Evolutionary conservation across 2,797 vertebrate species (phyloP).

Genomic region (Hydrophis major): DNA sequence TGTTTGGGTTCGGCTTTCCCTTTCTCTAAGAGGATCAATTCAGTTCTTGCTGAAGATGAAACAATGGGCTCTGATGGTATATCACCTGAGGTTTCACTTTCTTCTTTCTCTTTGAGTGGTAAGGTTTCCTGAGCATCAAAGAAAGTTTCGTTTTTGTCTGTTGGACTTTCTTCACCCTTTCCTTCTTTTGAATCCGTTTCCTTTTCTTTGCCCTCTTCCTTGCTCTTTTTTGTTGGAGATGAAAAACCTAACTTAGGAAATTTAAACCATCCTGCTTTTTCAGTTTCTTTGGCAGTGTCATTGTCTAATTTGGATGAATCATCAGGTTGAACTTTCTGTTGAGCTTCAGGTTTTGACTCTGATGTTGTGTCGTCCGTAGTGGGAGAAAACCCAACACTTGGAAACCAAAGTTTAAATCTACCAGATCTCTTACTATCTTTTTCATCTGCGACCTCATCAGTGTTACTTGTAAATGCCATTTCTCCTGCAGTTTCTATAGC

Average conservation of each 20-base stretch:
- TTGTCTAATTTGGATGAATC: slow-evolving; percentile 16
- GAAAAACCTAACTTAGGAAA: slow-evolving; percentile 83
- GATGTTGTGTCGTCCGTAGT: slow-evolving; percentile 56
- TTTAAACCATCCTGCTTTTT: slow-evolving; percentile 83
- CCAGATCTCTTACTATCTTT: slow-evolving; percentile 64
- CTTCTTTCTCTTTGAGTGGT: slow-evolving; percentile 48
- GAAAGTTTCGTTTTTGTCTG: slow-evolving; percentile 61
- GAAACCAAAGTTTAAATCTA: slow-evolving; percentile 76
- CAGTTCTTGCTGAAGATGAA: slow-evolving; percentile 78
- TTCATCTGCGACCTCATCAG: slow-evolving; percentile 34
- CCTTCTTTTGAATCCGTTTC: slow-evolving; percentile 34
- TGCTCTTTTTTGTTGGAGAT: slow-evolving; percentile 76
- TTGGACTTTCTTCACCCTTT: slow-evolving; percentile 63
- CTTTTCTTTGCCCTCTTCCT: slow-evolving; percentile 40
- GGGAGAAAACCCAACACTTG: slow-evolving; percentile 75
- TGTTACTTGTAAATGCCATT: neutral
- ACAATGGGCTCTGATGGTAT: slow-evolving; percentile 59
- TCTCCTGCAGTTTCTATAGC: slow-evolving; percentile 6
- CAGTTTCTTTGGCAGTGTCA: slow-evolving; percentile 58
- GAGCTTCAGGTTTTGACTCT: slow-evolving; percentile 31
- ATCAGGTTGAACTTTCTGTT: slow-evolving; percentile 48
- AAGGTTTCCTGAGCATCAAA: slow-evolving; percentile 72
- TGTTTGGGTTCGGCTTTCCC: neutral
- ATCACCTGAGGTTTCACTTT: neutral
- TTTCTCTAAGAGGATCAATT: slow-evolving; percentile 73